Percentiles rank a stretch among this genome's conserved stretches.
These are phyloP conservation scores for Rhyacophila brunnea DNA, from an alignment of 1,140 invertebrate genomes.

Conservation along the genomic window DNA sequence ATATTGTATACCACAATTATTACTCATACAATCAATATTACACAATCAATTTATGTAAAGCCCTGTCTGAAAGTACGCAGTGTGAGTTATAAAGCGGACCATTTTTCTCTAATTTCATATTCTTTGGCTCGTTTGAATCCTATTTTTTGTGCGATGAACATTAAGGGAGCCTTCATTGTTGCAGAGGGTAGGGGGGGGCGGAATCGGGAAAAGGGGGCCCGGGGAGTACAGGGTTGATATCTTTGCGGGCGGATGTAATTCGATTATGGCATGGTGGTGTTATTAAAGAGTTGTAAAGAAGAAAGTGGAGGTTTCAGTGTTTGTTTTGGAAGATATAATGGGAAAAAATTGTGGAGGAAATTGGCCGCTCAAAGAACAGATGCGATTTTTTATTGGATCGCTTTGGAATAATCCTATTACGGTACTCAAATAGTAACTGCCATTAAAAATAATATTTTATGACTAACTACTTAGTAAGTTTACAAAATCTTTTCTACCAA, in stretches of 20 bases:
- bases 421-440: too few species aligned
- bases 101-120: constrained; percentile 30
- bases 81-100: constrained; percentile 5
- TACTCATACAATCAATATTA: background rate
- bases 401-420: too few species aligned
- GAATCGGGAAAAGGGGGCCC: constrained; percentile 9
- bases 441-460: too few species aligned
- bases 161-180: constrained; percentile 1
- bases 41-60: background rate
- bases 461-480: too few species aligned
- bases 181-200: background rate
- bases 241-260: constrained; percentile 14
- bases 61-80: background rate
- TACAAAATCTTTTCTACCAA: too few species aligned
- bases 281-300: constrained; percentile 21
- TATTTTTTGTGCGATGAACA: constrained; percentile 28
- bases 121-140: constrained; percentile 35
- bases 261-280: constrained; percentile 19
- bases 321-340: too few species aligned
- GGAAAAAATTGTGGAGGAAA: too few species aligned
- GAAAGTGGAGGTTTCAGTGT: background rate
- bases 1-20: too few species aligned
- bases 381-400: too few species aligned
- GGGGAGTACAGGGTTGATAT: constrained; percentile 3
- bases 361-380: too few species aligned